Evolutionary conservation across 2,113 vertebrate genomes (phyloP).

Genomic region (Hippocampus abdominalis): DNA sequence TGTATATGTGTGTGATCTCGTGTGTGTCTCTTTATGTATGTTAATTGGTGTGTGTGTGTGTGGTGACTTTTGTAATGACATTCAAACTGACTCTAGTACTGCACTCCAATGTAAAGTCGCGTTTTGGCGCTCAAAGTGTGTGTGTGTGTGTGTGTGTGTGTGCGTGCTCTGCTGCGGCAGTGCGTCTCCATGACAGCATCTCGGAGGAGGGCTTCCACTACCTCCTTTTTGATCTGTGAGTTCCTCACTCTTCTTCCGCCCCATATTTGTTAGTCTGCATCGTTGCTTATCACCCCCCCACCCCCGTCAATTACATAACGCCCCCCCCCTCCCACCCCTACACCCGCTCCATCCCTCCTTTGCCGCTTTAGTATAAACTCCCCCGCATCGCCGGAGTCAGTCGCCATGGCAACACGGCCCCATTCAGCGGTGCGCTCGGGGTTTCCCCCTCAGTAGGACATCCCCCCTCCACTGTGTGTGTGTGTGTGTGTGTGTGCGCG

Average conservation of each 20-base stretch:
- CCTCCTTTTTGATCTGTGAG: conserved; percentile 89
- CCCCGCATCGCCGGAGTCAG: conserved; percentile 64
- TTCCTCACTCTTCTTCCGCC: conserved; percentile 31
- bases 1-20: no score
- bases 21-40: no score
- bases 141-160: neutral
- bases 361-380: conserved; percentile 42
- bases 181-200: conserved; percentile 74
- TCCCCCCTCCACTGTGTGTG: conserved; percentile 63
- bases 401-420: conserved; percentile 74
- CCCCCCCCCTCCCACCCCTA: no score
- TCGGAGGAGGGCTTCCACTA: no score
- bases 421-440: conserved; percentile 75
- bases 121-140: neutral
- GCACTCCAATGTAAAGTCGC: no score
- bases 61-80: no score
- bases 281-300: neutral
- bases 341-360: conserved; percentile 23
- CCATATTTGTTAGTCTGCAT: conserved; percentile 4
- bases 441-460: conserved; percentile 73
- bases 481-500: conserved; percentile 22
- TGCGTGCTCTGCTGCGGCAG: conserved; percentile 55
- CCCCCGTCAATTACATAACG: neutral
- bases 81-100: no score
- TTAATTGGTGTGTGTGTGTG: no score